Evolutionary conservation across 1,140 invertebrate genomes (phyloP).

Genomic region (Drosophila nigrodunni): DNA sequence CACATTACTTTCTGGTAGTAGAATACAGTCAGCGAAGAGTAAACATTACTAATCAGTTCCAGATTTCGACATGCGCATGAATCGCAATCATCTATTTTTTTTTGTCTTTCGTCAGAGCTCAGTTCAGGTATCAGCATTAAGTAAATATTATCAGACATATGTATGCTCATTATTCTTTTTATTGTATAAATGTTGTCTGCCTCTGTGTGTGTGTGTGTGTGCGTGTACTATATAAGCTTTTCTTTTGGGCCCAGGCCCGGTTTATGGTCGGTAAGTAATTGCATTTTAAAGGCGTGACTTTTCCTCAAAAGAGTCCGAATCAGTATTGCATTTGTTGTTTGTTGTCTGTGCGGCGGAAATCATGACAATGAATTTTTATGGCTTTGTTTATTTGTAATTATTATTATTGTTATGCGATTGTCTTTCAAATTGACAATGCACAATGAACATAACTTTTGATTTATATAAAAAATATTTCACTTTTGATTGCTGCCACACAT

Average conservation of each 20-base stretch:
- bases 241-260: constrained; percentile 25
- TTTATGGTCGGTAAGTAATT: constrained; percentile 40
- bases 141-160: constrained; percentile 8
- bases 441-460: constrained; percentile 35
- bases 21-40: neutral
- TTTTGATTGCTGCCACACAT: constrained; percentile 19
- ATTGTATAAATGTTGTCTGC: neutral
- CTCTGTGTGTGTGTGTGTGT: neutral
- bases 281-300: constrained; percentile 68
- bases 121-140: constrained; percentile 5
- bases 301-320: constrained; percentile 52
- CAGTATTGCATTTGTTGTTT: constrained; percentile 41
- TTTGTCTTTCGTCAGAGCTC: neutral
- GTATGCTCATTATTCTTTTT: neutral
- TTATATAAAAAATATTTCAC: constrained; percentile 21
- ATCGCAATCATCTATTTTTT: constrained; percentile 17
- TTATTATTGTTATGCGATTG: constrained; percentile 56
- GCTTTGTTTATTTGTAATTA: constrained; percentile 68
- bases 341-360: constrained; percentile 71
- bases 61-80: constrained; percentile 19
- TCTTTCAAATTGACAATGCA: constrained; percentile 52
- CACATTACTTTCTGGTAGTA: neutral
- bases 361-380: constrained; percentile 76
- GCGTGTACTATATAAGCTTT: constrained; percentile 22
- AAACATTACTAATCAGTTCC: constrained; percentile 4